Base-by-base conservation (phyloP, 1,140 invertebrate genomes). In the Trachelipus rathkii region DNA sequence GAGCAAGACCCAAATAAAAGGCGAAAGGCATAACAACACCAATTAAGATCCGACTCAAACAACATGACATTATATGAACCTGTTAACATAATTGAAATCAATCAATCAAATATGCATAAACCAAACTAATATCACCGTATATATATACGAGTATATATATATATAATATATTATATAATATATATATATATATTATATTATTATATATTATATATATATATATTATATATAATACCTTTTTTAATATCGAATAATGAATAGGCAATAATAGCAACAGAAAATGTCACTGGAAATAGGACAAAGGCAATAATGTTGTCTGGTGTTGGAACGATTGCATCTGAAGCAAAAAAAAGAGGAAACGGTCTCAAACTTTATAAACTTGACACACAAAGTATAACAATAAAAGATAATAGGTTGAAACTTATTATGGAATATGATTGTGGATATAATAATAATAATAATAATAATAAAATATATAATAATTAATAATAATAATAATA, bases 51-150 rank as follows among this genome's bases (percentile, higher is more conserved):
- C 90, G 90, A 24, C 92, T 81, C 21, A 91, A 81, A 2, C 87
- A 85, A 79, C 89, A 90, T 68, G 87, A 87, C 10, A 91, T 78
- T 53, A 91, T 89, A 82, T 90, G 90, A 0, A 88, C 87, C 75
- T 87, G 83, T 23, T n/a, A 43, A 46, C 5, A n/a, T n/a, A n/a
- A n/a, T n/a, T n/a, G n/a, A n/a, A n/a, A n/a, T n/a, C n/a, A n/a
- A n/a, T n/a, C 11, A 11, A n/a, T n/a, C 53, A 11, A 60, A 60
- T 60, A 60, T n/a, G 53, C 53, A 60, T n/a, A 60, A 11, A n/a
- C n/a, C n/a, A n/a, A n/a, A n/a, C n/a, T n/a, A n/a, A n/a, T n/a
- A n/a, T n/a, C n/a, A n/a, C n/a, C n/a, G n/a, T 33, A 33, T 33
- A 33, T 33, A 33, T 33, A 33, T 33, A 33, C 6, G 6, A 3